Base-by-base conservation (phyloP, 2,888 invertebrate genomes). In the Scotopteryx bipunctaria region DNA sequence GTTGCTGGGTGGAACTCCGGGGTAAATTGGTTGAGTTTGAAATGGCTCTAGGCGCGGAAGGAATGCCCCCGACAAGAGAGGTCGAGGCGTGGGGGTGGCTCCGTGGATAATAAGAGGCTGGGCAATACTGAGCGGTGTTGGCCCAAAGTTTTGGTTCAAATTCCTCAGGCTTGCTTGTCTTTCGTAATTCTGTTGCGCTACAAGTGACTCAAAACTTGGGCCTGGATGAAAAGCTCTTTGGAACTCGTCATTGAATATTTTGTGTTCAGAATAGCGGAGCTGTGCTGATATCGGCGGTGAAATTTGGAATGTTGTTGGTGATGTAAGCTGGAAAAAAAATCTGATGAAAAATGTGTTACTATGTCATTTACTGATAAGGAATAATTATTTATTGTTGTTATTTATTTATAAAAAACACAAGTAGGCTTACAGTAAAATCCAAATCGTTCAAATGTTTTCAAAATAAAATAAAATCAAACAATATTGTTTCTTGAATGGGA, bases 251-350 rank as follows among this genome's bases (percentile, higher is more conserved):
- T 76, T 69, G 16, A 72, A 69, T 23, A 76, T 63, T 44, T 81
- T 78, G 64, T 78, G 78, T 38, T 84, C 83, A 0, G 78, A 60
- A 66, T 86, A 85, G 1, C 83, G 82, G 25, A 86, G 69, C 53
- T 84, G 81, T 4, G 87, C 83, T 13, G 79, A 73, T 14, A 87
- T 72, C 5, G 83, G 80, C 1, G 74, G 70, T 15, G 85, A 83
- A 14, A 87, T 73, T 61, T 87, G 81, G 57, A 83, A 86, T 13
- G 75, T 76, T 17, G 79, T 76, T 4, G 83, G 79, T 25, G 76
- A 66, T 19, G 74, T 68, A 14, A 76, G 56, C 88, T 88, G 81
- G 4, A 6, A 14, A 56, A 29, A n/a, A n/a, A n/a, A n/a, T n/a
- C n/a, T n/a, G n/a, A 31, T 5, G n/a, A n/a, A 29, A 29, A 14